These are phyloP conservation scores for Vireo altiloquus DNA, from an alignment of 2,113 vertebrate species.

Conservation along the genomic window DNA sequence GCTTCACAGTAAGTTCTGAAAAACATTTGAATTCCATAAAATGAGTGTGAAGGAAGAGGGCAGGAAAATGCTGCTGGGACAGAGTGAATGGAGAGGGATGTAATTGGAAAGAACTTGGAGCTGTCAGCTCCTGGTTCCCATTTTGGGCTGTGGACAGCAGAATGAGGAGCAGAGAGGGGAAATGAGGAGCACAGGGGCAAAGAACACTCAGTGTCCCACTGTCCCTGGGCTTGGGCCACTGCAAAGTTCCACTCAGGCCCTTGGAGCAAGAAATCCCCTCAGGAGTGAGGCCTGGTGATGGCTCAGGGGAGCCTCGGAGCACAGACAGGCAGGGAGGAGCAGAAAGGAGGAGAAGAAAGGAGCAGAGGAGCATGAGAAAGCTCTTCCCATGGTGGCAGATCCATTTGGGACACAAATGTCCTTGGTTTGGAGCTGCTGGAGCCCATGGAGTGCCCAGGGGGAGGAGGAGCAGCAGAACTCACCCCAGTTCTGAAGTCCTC, in stretches of 20 bases:
- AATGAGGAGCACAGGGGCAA: not conserved
- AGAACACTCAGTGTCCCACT: not conserved
- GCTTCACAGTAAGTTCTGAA: not conserved
- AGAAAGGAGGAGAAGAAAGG: no score
- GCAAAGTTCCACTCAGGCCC: not conserved
- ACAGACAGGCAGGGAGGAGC: not conserved
- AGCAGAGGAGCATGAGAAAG: no score
- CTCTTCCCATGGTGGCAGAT: rapidly evolving
- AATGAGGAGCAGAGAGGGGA: not conserved
- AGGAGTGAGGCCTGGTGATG: rapidly evolving
- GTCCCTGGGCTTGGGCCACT: not conserved
- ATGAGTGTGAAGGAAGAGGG: not conserved
- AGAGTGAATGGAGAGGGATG: not conserved
- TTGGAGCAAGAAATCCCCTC: no score
- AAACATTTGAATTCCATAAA: not conserved
- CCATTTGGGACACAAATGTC: not conserved
- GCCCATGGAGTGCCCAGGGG: rapidly evolving
- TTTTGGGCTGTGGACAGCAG: not conserved
- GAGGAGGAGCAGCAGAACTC: not conserved
- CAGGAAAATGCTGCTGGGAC: not conserved
- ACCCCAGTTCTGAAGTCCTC: slow-evolving; percentile 57
- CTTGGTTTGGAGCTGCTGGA: not conserved
- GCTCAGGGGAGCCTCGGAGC: not conserved
- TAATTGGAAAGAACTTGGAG: not conserved
- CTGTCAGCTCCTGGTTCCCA: not conserved